These are phyloP conservation scores for Planiliza haematocheilus DNA, from an alignment of 2,113 vertebrate species.

Conservation along the genomic window DNA sequence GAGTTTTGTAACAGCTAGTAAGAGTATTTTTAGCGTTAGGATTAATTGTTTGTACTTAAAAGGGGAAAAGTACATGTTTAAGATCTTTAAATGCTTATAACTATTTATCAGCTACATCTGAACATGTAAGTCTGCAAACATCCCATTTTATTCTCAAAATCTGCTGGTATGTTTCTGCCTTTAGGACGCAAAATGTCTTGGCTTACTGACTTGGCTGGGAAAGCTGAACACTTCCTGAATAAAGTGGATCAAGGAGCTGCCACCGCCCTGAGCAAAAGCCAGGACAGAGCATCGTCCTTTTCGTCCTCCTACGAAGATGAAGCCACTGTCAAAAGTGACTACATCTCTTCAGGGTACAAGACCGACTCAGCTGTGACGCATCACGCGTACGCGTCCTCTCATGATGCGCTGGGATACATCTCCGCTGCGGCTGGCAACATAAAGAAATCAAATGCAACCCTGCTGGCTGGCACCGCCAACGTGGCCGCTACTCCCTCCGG, in stretches of 20 bases:
- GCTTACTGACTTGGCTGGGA: slow-evolving; percentile 93
- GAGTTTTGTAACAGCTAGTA: too few relatives aligned
- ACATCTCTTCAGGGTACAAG: slow-evolving; percentile 58
- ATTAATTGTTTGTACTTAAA: too few relatives aligned
- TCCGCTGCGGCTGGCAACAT: slow-evolving; percentile 92
- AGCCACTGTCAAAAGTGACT: slow-evolving; percentile 59
- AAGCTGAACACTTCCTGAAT: slow-evolving; percentile 95
- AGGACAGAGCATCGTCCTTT: slow-evolving; percentile 66
- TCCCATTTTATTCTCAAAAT: neutral
- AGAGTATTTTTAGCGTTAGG: too few relatives aligned
- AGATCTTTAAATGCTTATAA: neutral
- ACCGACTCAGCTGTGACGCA: slow-evolving; percentile 72
- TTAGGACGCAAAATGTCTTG: slow-evolving; percentile 90
- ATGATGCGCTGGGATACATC: slow-evolving; percentile 83
- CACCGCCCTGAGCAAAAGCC: slow-evolving; percentile 86
- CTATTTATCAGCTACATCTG: too few relatives aligned
- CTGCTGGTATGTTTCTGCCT: slow-evolving; percentile 16
- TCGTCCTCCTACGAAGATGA: slow-evolving; percentile 65
- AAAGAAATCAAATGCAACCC: slow-evolving; percentile 87
- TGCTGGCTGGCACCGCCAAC: slow-evolving; percentile 87
- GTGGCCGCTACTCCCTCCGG: slow-evolving; percentile 74
- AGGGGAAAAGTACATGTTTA: neutral
- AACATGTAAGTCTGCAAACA: neutral
- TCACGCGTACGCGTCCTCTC: slow-evolving; percentile 65
- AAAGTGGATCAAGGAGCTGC: slow-evolving; percentile 97